Base-by-base conservation (phyloP, 2,888 invertebrate genomes). In the Diaphora mendica region DNA sequence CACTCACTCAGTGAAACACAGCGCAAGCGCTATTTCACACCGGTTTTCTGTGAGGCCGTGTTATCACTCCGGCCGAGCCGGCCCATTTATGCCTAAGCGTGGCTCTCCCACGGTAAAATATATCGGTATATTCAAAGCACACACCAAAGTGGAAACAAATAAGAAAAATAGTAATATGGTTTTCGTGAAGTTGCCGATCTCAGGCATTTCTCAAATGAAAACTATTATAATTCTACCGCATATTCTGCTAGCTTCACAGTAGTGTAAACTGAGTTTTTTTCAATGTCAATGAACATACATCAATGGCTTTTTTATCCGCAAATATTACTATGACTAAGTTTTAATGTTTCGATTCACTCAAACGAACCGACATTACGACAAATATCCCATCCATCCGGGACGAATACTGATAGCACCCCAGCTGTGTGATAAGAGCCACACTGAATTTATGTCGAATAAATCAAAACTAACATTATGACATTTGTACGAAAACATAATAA, bases 371-470 rank as follows among this genome's bases (percentile, higher is more conserved):
- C 20, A 23, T 42, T 30, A 17, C 23, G 33, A 35, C 26, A 71
- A 71, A 70, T 68, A 65, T 71, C 76, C 79, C 75, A 74, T 62
- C 69, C 75, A 71, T 72, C 59, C 44, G 39, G 64, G 64, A 48
- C 66, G 62, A 72, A 66, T 30, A 77, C 42, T 77, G 64, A 80
- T 82, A 84, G 77, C 74, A 35, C 73, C 59, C 77, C 79, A 78
- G 71, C 79, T 71, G 77, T 72, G 30, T 68, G 80, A 81, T 79
- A 81, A 84, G 75, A 75, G 62, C 76, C 77, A 79, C 80, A 69
- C 26, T 62, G 15, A 77, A 70, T 62, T 15, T 74, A 70, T 64
- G 75, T 71, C 70, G 79, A 72, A 73, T 66, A 65, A 69, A 66
- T 64, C 67, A 66, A 20, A 69, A 75, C 73, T 70, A 20, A 44